Percentiles rank a stretch among this genome's conserved stretches.
Evolutionary conservation across 2,888 invertebrate genomes (phyloP).

Genomic region (Drosophila lacicola): DNA sequence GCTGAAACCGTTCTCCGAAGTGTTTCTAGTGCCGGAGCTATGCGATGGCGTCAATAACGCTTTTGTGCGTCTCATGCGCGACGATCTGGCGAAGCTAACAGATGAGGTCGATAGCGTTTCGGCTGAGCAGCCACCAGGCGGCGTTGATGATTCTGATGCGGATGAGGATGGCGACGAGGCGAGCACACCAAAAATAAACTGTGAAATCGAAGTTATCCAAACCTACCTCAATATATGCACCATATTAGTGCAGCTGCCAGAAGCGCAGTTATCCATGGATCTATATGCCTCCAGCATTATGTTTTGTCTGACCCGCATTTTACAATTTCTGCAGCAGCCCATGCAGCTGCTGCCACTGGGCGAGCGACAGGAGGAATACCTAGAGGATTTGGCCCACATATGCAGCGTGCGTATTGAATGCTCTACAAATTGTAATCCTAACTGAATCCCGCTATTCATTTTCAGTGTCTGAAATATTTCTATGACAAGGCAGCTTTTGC

Average conservation of each 20-base stretch:
- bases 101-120: conserved; percentile 52
- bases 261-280: conserved; percentile 76
- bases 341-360: conserved; percentile 80
- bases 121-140: conserved; percentile 21
- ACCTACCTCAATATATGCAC: conserved; percentile 84
- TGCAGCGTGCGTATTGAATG: conserved; percentile 59
- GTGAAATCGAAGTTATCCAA: conserved; percentile 82
- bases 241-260: conserved; percentile 82
- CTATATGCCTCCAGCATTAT: conserved; percentile 70
- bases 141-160: conserved; percentile 38
- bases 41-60: conserved; percentile 83
- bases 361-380: conserved; percentile 81
- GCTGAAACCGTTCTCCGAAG: conserved; percentile 68
- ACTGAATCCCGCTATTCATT: background rate
- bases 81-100: conserved; percentile 59
- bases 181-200: conserved; percentile 52
- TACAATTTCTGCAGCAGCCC: conserved; percentile 80
- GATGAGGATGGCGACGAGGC: conserved; percentile 38
- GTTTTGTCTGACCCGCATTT: conserved; percentile 79
- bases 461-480: conserved; percentile 82
- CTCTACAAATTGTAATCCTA: background rate
- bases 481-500: conserved; percentile 80
- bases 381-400: conserved; percentile 83
- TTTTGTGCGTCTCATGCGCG: conserved; percentile 79
- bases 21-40: conserved; percentile 81